Base-by-base conservation (phyloP, 2,113 vertebrate genomes). In the Todiramphus saurophagus region DNA sequence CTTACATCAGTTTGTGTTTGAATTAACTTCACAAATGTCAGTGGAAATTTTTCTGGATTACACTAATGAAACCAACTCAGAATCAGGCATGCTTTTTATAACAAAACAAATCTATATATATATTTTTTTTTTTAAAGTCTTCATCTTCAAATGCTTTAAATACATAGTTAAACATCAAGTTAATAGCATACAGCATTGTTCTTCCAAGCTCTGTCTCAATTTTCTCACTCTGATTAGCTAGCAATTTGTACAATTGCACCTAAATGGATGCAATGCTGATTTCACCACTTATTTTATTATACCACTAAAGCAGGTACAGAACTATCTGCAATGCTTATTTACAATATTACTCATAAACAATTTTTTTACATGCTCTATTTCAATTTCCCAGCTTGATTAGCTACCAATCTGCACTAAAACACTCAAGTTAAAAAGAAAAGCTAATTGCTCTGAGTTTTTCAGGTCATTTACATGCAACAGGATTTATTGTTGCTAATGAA, bases 381-480 rank as follows among this genome's bases (percentile, higher is more conserved):
- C 87, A 97, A 92, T 97, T 97, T 95, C 56, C 55, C 67, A 96
- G 90, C 85, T 97, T 98, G 96, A 98, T 98, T 98, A 97, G 90
- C 88, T 95, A 97, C 95, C 90, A 97, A 83, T 95, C 89, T 97
- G 39, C 82, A 94, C 63, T 96, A 85, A 96, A 97, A 90, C 58
- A 89, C 78, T 97, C 72, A 90, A 96, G 89, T 94, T 96, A 97
- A 98, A 98, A 97, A 94, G 87, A 85, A 96, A 97, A 94, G 62
- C 55, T 98, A 97, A 97, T 97, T 97, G 79, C 86, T 95, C 31
- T 53, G 94, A 95, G 51, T 94, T 97, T 96, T 90, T 93, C 69
- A 96, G 63, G 75, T 97, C 78, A 95, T 97, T 97, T 98, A 63
- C 70, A 97, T 0, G 46, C 93, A 95, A 89, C 77, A 90, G 74